Percentiles rank a stretch among this genome's conserved stretches.
Evolutionary conservation across 2,888 invertebrate genomes (phyloP).

Genomic region (Aphodius granarius): DNA sequence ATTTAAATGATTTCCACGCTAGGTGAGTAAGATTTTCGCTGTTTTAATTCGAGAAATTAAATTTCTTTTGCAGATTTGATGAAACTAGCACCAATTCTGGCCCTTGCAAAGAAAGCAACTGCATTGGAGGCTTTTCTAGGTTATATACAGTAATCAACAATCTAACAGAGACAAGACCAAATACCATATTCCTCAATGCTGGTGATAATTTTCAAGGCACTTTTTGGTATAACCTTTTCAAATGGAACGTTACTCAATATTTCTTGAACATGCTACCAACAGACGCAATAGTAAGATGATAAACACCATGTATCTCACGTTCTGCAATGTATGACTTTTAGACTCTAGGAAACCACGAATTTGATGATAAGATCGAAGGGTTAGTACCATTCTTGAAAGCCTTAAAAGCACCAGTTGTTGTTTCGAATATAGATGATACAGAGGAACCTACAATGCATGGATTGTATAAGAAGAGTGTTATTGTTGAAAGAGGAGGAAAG

Average conservation of each 20-base stretch:
- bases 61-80: conserved; percentile 52
- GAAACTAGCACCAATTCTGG: conserved; percentile 61
- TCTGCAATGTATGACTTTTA: conserved; percentile 45
- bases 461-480: conserved; percentile 64
- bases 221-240: conserved; percentile 75
- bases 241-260: conserved; percentile 72
- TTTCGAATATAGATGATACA: conserved; percentile 73
- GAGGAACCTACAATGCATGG: conserved; percentile 67
- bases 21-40: conserved; percentile 34
- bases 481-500: conserved; percentile 63
- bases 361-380: conserved; percentile 75
- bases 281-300: conserved; percentile 71
- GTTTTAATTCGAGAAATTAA: no score
- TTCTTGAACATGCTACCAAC: conserved; percentile 76
- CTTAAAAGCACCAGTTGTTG: conserved; percentile 64
- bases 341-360: conserved; percentile 88
- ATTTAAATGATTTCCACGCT: conserved; percentile 63
- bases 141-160: conserved; percentile 61
- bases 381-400: conserved; percentile 70
- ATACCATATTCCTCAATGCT: conserved; percentile 69
- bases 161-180: conserved; percentile 41
- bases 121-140: conserved; percentile 72
- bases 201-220: conserved; percentile 87
- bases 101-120: conserved; percentile 59
- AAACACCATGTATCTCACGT: conserved; percentile 7